Evolutionary conservation across 2,113 vertebrate species (phyloP), one percentile per base, ranked within the genome.

Genomic region (Cyanocitta stelleri): DNA sequence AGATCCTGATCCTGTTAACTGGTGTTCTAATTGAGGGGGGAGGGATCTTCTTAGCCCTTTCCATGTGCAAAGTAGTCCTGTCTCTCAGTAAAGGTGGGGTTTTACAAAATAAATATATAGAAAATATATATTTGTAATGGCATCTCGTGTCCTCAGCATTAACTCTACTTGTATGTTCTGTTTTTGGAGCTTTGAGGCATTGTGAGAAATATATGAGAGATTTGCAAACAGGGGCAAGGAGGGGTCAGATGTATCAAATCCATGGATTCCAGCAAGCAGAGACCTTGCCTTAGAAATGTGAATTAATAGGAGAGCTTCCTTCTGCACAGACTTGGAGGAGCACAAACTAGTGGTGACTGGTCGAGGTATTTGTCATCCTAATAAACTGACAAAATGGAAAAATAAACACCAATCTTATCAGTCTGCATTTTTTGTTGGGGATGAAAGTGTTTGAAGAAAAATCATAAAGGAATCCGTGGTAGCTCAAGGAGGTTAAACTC

Each of bases 401-500:
- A 97, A 97, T 95, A 97, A 98, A 97, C 96, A 91, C 63, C 52
- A 94, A 96, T 97, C 96, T 98, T 97, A 98, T 97, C 97, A 96
- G 93, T 86, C 96, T 93, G 89, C 94, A 56, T 98, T 97, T 89
- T 90, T 97, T 94, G 84, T 62, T 89, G 16, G 89, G 98, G 98
- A 99, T 99, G 98, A 98, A 99, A 99, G 98, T 98, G 98, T 98
- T 98, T 98, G 96, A 98, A 97, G 98, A 98, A 98, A 98, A 98
- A 98, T 98, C 98, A 97, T 97, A 97, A 97, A 98, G 98, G 98
- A 98, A 98, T 98, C 98, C 97, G 1, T 97, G 96, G 98, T 98
- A 98, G 98, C 98, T 98, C 98, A 96, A 97, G 95, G 94, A 98
- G 99, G 99, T 99, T 99, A 98, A 99, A 98, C 98, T 98, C 97